A percentile compares a stretch with the other conserved stretches of the same genome.
Evolutionary conservation across 2,888 invertebrate genomes (phyloP).

Genomic region (Xestia sexstrigata): DNA sequence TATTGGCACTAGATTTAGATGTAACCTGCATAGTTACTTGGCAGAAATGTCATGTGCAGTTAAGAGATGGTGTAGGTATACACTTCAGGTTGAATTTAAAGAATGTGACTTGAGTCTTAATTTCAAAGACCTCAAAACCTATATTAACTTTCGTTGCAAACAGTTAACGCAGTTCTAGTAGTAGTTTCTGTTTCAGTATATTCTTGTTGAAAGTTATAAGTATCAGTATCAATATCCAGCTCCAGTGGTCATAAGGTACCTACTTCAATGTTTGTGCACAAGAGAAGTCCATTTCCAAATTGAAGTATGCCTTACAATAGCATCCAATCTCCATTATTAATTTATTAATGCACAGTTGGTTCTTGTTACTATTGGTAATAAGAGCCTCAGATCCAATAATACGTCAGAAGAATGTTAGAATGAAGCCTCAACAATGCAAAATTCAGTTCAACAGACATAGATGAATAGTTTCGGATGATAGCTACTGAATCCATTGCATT

Average conservation of each 20-base stretch:
- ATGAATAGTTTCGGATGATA: conserved; percentile 48
- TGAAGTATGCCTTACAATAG: background rate
- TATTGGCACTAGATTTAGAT: conserved; percentile 27
- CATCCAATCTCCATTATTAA: background rate
- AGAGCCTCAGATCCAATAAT: background rate
- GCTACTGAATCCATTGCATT: conserved; percentile 38
- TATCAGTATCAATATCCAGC: too few species aligned
- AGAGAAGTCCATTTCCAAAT: background rate
- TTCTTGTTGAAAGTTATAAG: background rate
- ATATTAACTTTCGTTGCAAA: background rate
- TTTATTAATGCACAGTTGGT: background rate
- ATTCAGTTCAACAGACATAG: conserved; percentile 37
- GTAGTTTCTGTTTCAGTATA: too few species aligned
- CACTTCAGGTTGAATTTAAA: background rate
- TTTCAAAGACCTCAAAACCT: background rate
- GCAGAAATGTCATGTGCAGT: background rate
- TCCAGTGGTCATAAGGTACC: too few species aligned
- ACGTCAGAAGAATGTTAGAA: background rate
- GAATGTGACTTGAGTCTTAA: background rate
- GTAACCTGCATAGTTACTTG: background rate
- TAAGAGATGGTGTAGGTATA: background rate
- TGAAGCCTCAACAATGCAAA: conserved; percentile 27
- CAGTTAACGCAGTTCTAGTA: background rate
- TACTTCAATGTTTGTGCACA: background rate
- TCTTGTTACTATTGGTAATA: background rate